phyloP scores from a whole-genome alignment of 2,113 vertebrate genomes.

The Microcebus jonahi region DNA sequence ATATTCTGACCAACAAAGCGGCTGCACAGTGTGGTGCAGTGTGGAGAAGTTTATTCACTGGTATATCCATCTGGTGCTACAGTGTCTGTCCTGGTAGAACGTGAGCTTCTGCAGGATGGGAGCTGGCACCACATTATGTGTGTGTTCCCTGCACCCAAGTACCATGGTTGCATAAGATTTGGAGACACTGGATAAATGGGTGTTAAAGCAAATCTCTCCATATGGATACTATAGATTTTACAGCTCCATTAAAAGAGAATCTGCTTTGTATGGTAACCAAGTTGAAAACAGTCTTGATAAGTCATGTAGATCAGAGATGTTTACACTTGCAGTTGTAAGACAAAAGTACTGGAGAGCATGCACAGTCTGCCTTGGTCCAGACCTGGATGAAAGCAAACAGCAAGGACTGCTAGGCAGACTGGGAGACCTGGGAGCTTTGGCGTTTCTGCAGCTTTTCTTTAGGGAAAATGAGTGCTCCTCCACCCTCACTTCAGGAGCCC shows the following conservation, averaged over 20 bases:
- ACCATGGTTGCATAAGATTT: background rate
- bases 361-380: background rate
- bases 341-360: background rate
- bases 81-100: background rate
- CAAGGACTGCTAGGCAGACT: background rate
- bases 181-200: background rate
- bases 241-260: background rate
- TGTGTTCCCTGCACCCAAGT: background rate
- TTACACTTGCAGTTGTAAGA: background rate
- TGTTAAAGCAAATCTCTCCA: background rate
- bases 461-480: background rate
- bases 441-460: background rate
- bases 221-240: background rate
- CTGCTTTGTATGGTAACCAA: background rate
- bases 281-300: background rate
- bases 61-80: accelerated
- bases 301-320: background rate
- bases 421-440: background rate
- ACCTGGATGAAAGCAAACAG: background rate
- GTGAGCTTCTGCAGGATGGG: background rate
- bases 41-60: background rate
- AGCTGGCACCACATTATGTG: background rate
- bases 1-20: background rate
- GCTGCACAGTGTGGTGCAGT: too few relatives aligned
- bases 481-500: background rate